Evolutionary conservation across 2,113 vertebrate genomes (phyloP).

Genomic region (Epinephelus fuscoguttatus): DNA sequence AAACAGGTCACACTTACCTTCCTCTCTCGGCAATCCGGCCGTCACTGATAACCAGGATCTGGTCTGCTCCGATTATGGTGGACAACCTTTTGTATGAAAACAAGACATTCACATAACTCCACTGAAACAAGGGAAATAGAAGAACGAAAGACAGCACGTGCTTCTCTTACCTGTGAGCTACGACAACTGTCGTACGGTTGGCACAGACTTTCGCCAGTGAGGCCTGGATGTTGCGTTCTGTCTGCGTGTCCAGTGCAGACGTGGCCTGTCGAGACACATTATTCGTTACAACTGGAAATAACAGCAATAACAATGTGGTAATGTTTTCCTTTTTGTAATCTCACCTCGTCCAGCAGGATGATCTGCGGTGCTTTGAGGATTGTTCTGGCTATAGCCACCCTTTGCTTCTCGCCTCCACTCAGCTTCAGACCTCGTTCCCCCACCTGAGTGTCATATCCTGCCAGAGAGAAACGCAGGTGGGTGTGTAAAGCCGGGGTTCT

Average conservation of each 20-base stretch:
- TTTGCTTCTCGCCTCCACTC: conserved; percentile 97
- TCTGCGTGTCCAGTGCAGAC: conserved; percentile 93
- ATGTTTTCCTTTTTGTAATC: neutral
- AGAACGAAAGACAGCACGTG: neutral
- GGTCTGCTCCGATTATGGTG: conserved; percentile 93
- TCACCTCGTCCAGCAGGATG: conserved; percentile 95
- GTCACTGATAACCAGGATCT: conserved; percentile 93
- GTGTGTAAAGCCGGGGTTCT: neutral
- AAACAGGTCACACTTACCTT: conserved; percentile 82
- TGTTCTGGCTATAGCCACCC: conserved; percentile 95
- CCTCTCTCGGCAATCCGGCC: conserved; percentile 91
- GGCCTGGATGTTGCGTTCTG: conserved; percentile 95
- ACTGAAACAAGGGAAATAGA: neutral
- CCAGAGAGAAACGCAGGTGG: rapidly evolving
- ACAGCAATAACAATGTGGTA: too few species aligned
- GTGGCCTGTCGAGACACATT: conserved; percentile 87
- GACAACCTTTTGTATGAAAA: conserved; percentile 87
- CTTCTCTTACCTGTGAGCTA: conserved; percentile 92
- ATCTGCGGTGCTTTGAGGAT: conserved; percentile 95
- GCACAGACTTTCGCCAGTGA: conserved; percentile 92
- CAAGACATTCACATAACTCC: rapidly evolving
- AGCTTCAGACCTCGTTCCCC: conserved; percentile 96
- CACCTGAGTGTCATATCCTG: conserved; percentile 95
- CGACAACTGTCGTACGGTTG: conserved; percentile 91
- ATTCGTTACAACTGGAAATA: neutral